Base-by-base conservation (phyloP, 2,797 vertebrate genomes). In the Botia almorhae region DNA sequence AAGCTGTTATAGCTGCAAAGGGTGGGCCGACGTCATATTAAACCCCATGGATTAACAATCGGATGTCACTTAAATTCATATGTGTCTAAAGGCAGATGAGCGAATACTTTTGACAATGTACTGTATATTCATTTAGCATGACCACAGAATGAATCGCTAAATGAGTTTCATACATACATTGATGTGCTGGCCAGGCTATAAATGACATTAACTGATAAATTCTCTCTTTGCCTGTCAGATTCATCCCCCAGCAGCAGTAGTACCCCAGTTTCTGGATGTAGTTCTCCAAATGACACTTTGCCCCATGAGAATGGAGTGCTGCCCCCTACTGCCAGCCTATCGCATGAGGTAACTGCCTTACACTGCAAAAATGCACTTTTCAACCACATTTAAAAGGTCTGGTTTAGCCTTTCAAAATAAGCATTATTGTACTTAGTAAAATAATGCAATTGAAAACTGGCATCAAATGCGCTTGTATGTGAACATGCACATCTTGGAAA, bases 161-260 rank as follows among this genome's bases (percentile, higher is more conserved):
- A 43, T 43, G 33, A 39, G 33, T 58, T 1, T 51, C 23, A 39
- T n/a, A 12, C 61, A 39, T 76, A 14, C 0, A 63, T 2, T 74
- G 36, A n/a, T 76, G 74, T 64, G 17, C 23, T 26, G 2, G 0
- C 17, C 58, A 19, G 61, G 46, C 63, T 10, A 36, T 19, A 7
- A 36, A 36, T 65, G 61, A 14, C 3, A 26, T 0, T 68, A 19
- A 51, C 46, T 63, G 21, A 39, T 43, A 5, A 10, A 17, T 10
- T 23, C 6, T 74, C 55, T 36, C 2, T 43, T 48, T 85, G 13
- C 82, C 63, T 55, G 29, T 8, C 91, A 98, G 97, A 98, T 89
- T 98, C 97, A 0, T 98, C 97, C 68, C 96, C 97, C 16, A 97
- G 97, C 87, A 99, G 97, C 87, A 98, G 97, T 76, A 99, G 97